Base-by-base conservation (phyloP, 2,797 vertebrate genomes). In the Centroberyx gerrardi region DNA sequence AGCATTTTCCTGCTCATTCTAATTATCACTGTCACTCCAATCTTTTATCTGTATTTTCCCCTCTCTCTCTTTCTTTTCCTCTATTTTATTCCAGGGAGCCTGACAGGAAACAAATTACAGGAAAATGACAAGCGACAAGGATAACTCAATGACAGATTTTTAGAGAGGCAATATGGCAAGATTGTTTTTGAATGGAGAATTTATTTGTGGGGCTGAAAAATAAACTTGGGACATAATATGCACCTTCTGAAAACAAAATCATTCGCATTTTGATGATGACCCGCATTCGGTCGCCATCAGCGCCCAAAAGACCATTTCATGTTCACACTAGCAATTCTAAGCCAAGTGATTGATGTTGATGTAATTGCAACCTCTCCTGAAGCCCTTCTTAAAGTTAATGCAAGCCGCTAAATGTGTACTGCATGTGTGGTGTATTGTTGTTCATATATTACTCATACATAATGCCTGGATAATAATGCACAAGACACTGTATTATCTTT, bases 91-190 rank as follows among this genome's bases (percentile, higher is more conserved):
- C 75, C 91, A 92, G 88, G 78, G 92, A 88, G 94, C 82, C 86
- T 94, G 92, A 93, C 90, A 94, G 93, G 87, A 95, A 95, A 86
- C 88, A 90, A 95, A 95, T 95, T 95, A 94, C 87, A 92, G 90
- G 86, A 84, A 92, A 93, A 94, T 91, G 85, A 92, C 90, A 85
- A 91, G 69, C 22, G 44, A 79, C 84, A 87, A 87, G 80, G 87
- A 93, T 88, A 92, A 92, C 86, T 87, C 87, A 89, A 79, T 90
- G 90, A 80, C 86, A 86, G 75, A 87, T 90, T 92, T 93, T 86
- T 88, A 88, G 78, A 92, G 82, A 86, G 75, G 90, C 86, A 92
- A 90, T 90, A 92, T 83, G 70, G 72, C 74, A 53, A 90, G 83
- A 87, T 91, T 93, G 87, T 82, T 86, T 92, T 89, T 90, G 79